These are phyloP conservation scores for Plagodis pulveraria DNA, from an alignment of 2,888 invertebrate genomes.

Conservation along the genomic window DNA sequence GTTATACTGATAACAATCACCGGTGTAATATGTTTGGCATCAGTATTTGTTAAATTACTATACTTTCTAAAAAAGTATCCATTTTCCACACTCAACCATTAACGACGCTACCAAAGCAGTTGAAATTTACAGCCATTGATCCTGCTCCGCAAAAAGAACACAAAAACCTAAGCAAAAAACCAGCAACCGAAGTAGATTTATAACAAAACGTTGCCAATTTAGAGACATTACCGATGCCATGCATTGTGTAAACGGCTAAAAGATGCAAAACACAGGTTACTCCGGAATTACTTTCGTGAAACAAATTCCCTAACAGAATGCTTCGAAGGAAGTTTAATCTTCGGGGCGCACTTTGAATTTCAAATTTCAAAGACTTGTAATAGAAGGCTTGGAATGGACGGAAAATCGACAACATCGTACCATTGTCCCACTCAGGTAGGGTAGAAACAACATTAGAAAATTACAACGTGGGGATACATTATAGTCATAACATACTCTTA, in stretches of 20 bases:
- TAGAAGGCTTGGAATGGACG: constrained; percentile 29
- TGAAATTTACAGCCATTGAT: constrained; percentile 9
- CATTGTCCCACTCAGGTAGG: too few relatives aligned
- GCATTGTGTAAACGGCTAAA: constrained; percentile 33
- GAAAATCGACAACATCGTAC: not conserved
- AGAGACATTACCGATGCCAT: constrained; percentile 28
- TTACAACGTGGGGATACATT: too few relatives aligned
- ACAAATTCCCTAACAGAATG: constrained; percentile 32
- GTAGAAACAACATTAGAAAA: too few relatives aligned
- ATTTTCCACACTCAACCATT: not conserved
- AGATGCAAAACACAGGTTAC: constrained; percentile 40
- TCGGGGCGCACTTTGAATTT: constrained; percentile 39
- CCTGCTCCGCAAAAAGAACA: constrained; percentile 6
- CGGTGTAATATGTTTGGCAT: too few relatives aligned
- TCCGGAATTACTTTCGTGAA: constrained; percentile 32
- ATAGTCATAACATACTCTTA: too few relatives aligned
- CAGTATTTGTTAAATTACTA: too few relatives aligned
- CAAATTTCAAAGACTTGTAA: constrained; percentile 39
- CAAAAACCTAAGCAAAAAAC: constrained; percentile 14
- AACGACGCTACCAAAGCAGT: not conserved
- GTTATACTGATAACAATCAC: too few relatives aligned
- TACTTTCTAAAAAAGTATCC: too few relatives aligned
- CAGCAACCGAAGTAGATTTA: constrained; percentile 20
- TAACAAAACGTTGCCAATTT: constrained; percentile 21
- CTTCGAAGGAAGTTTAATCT: constrained; percentile 36